phyloP scores from a whole-genome alignment of 2,797 vertebrate species.

The Eulemur coronatus region DNA sequence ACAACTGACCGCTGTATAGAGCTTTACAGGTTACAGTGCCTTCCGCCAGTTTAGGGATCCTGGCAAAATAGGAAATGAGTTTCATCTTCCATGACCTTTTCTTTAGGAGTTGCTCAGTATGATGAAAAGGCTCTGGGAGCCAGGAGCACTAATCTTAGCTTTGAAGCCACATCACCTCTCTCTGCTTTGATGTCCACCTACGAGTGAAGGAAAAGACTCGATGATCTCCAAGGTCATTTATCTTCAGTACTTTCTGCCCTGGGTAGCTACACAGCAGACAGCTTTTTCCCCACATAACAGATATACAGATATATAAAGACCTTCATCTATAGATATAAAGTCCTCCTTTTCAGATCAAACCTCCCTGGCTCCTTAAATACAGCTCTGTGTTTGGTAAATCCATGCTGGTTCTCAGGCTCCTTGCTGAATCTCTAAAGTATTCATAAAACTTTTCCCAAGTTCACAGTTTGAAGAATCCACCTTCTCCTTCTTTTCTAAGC shows the following conservation, averaged over 20 bases:
- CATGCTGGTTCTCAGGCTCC: neutral
- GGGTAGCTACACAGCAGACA: neutral
- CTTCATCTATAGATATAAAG: neutral
- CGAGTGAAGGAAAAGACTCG: neutral
- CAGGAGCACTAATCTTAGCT: neutral
- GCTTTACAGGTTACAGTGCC: slow-evolving; percentile 13
- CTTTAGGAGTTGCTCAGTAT: slow-evolving; percentile 36
- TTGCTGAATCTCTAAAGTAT: neutral
- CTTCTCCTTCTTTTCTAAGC: slow-evolving; percentile 20
- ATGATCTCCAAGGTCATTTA: neutral
- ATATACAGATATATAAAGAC: neutral
- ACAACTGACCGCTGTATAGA: neutral
- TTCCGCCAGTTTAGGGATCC: slow-evolving; percentile 44
- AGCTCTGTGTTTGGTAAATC: slow-evolving; percentile 30
- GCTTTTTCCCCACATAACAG: neutral
- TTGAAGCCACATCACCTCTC: slow-evolving; percentile 9
- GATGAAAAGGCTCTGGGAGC: neutral
- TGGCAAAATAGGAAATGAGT: slow-evolving; percentile 48
- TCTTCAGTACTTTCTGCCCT: neutral
- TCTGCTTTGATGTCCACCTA: slow-evolving; percentile 39
- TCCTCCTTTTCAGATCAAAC: neutral
- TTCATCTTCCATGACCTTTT: slow-evolving; percentile 54
- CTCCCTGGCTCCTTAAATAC: neutral
- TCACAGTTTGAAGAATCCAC: neutral
- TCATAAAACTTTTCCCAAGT: slow-evolving; percentile 3